Conservation (phyloP, 2,113 vertebrate genomes). For the Microcebus ravelobensis region DNA sequence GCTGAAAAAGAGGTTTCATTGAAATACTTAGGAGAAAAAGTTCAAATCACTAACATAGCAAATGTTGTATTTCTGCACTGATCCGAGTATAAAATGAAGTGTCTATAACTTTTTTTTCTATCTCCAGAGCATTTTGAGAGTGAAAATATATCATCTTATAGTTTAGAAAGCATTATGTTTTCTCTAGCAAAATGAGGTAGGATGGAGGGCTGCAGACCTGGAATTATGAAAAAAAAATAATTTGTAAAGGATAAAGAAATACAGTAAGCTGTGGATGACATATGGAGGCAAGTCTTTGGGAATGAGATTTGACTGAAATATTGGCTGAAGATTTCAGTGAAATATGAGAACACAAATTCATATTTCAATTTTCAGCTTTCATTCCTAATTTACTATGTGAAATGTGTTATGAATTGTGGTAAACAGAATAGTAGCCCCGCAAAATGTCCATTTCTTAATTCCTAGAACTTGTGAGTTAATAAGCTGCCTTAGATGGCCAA, state of each 20-base stretch:
- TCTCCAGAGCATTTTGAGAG: neutral
- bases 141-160: neutral
- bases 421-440: rapidly evolving
- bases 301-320: neutral
- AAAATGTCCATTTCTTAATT: neutral
- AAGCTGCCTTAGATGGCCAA: too few relatives aligned
- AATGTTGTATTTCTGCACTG: neutral
- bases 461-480: neutral
- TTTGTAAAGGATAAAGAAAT: neutral
- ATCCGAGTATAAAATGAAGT: neutral
- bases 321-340: neutral
- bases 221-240: neutral
- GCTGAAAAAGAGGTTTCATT: neutral
- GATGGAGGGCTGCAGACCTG: neutral
- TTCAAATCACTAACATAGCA: neutral
- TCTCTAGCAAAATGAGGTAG: neutral
- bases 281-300: neutral
- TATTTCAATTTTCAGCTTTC: neutral
- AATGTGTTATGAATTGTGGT: neutral
- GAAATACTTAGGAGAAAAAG: neutral
- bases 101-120: neutral
- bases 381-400: neutral
- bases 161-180: neutral
- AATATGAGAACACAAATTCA: neutral
- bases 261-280: neutral